Evolutionary conservation across 2,888 invertebrate species (phyloP).

Genomic region (Busseola fusca): DNA sequence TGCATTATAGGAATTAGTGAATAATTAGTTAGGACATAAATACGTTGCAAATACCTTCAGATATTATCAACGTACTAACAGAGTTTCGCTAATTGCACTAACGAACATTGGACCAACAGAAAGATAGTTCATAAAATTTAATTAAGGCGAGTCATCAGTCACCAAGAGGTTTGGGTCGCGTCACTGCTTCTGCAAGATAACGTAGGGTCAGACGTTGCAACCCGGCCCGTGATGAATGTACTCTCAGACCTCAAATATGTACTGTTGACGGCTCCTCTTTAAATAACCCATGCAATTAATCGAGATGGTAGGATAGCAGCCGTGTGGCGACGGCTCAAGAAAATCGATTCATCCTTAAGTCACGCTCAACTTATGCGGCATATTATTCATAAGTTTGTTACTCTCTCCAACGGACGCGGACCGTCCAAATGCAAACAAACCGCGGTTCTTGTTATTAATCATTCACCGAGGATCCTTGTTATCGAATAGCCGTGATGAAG

Average conservation of each 20-base stretch:
- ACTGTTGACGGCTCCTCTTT: slow-evolving; percentile 81
- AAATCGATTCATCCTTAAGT: slow-evolving; percentile 79
- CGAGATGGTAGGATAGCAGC: slow-evolving; percentile 67
- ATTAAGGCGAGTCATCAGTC: slow-evolving; percentile 88
- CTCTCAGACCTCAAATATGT: slow-evolving; percentile 86
- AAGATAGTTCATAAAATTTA: slow-evolving; percentile 83
- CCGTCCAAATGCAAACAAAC: slow-evolving; percentile 83
- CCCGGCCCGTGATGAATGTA: slow-evolving; percentile 85
- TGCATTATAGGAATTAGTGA: not conserved
- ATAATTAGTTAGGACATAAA: not conserved
- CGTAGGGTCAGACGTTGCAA: slow-evolving; percentile 86
- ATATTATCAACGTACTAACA: slow-evolving; percentile 12
- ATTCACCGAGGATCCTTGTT: slow-evolving; percentile 80
- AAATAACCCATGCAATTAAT: slow-evolving; percentile 83
- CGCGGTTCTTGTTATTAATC: slow-evolving; percentile 83
- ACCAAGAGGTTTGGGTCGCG: slow-evolving; percentile 78
- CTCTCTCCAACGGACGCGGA: slow-evolving; percentile 75
- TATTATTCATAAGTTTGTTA: slow-evolving; percentile 87
- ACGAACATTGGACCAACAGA: slow-evolving; percentile 61
- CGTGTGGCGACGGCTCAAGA: slow-evolving; percentile 72
- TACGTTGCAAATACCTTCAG: not conserved
- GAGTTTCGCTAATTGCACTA: slow-evolving; percentile 44
- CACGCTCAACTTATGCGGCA: slow-evolving; percentile 74
- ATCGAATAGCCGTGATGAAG: slow-evolving; percentile 85
- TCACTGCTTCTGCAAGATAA: slow-evolving; percentile 86